Conservation (phyloP, 2,113 vertebrate genomes). For the Platichthys flesus region DNA sequence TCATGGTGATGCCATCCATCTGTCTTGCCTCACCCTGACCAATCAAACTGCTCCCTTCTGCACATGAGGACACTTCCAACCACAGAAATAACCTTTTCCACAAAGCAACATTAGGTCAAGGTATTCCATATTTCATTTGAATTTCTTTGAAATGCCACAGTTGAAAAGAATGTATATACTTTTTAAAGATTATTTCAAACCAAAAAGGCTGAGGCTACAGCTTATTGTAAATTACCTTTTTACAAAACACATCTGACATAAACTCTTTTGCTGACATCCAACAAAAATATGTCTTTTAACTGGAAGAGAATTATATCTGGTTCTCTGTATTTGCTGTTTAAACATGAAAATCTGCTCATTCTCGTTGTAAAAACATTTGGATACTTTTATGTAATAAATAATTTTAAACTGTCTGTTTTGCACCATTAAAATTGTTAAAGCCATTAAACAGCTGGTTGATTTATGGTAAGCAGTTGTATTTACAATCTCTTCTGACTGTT, state of each 20-base stretch:
- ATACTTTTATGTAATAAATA: not conserved
- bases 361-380: not conserved
- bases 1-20: not conserved
- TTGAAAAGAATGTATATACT: no score
- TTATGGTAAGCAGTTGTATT: not conserved
- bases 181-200: not conserved
- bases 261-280: not conserved
- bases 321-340: no score
- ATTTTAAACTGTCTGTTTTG: not conserved
- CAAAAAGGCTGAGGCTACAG: not conserved
- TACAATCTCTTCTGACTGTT: not conserved
- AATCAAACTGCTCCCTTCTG: no score
- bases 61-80: not conserved
- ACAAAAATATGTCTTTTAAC: no score
- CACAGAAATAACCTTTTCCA: not conserved
- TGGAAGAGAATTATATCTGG: no score
- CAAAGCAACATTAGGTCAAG: not conserved
- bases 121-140: not conserved
- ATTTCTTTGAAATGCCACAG: no score
- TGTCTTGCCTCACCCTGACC: not conserved
- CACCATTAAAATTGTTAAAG: not conserved
- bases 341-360: no score
- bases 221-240: not conserved
- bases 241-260: not conserved
- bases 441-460: not conserved